Percentiles rank a stretch among this genome's conserved stretches.
Evolutionary conservation across 2,113 vertebrate species (phyloP).

Genomic region (Charina bottae): DNA sequence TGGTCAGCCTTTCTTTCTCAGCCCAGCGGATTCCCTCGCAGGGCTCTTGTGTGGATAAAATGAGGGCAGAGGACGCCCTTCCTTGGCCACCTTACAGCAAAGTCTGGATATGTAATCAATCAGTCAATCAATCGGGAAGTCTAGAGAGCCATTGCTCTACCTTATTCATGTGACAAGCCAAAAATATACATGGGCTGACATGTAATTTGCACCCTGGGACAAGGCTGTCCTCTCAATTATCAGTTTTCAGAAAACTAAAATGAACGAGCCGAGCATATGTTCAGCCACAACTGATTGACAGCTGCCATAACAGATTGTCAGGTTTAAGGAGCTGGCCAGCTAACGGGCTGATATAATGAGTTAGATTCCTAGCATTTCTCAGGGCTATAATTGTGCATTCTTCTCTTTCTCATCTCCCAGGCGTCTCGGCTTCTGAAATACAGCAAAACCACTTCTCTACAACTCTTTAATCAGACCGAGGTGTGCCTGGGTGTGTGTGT

Average conservation of each 20-base stretch:
- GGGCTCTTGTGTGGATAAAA: background rate
- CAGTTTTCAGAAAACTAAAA: slow-evolving; percentile 22
- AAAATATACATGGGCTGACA: background rate
- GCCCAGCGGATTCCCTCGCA: too few species aligned
- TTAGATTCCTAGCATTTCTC: slow-evolving; percentile 67
- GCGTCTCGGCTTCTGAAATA: slow-evolving; percentile 70
- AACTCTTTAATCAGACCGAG: slow-evolving; percentile 68
- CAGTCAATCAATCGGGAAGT: background rate
- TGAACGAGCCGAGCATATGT: slow-evolving; percentile 64
- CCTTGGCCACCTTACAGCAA: background rate
- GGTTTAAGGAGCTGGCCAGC: slow-evolving; percentile 70
- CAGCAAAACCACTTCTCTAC: slow-evolving; percentile 68
- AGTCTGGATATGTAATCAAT: background rate
- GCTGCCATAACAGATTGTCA: slow-evolving; percentile 73
- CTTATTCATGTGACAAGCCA: slow-evolving; percentile 26
- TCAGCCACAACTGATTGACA: slow-evolving; percentile 68
- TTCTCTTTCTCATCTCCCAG: slow-evolving; percentile 66
- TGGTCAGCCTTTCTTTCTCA: too few species aligned
- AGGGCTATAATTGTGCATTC: slow-evolving; percentile 64
- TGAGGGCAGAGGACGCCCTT: background rate
- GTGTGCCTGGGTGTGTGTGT: background rate
- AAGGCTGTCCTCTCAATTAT: slow-evolving; percentile 32
- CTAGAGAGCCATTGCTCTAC: slow-evolving; percentile 39
- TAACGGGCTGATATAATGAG: slow-evolving; percentile 73
- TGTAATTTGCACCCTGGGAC: slow-evolving; percentile 48